Evolutionary conservation across 2,797 vertebrate species (phyloP).

Genomic region (Pitangus sulphuratus): DNA sequence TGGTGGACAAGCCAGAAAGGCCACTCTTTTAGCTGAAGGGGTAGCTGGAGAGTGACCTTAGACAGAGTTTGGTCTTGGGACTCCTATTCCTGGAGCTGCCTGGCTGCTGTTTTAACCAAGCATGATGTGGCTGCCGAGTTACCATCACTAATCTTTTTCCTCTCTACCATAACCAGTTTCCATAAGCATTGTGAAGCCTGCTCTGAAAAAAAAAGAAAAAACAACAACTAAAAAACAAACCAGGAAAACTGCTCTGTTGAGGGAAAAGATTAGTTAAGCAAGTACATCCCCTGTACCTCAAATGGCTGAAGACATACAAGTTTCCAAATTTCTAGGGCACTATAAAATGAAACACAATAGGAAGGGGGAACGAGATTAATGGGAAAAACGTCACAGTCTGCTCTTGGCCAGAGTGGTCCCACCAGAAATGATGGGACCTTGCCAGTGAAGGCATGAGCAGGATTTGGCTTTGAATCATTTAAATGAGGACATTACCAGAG

Average conservation of each 20-base stretch:
- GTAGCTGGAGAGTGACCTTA: not conserved
- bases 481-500: constrained; percentile 16
- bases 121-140: not conserved
- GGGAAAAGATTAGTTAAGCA: not conserved
- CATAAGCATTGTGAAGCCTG: not conserved
- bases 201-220: not conserved
- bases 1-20: not conserved
- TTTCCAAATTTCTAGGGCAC: constrained; percentile 17
- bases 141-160: not conserved
- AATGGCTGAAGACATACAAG: not conserved
- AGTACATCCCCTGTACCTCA: constrained; percentile 18
- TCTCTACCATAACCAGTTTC: not conserved
- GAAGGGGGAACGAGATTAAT: constrained; percentile 7
- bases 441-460: not conserved
- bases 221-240: not conserved
- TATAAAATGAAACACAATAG: not conserved
- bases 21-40: not conserved
- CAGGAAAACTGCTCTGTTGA: not conserved
- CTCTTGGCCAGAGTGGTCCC: not conserved
- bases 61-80: not conserved
- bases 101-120: not conserved
- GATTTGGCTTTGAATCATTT: constrained; percentile 28
- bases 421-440: not conserved
- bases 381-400: not conserved
- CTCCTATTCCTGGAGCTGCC: not conserved